These are phyloP conservation scores for Luffia ferchaultella DNA, from an alignment of 2,888 invertebrate genomes.

Conservation along the genomic window DNA sequence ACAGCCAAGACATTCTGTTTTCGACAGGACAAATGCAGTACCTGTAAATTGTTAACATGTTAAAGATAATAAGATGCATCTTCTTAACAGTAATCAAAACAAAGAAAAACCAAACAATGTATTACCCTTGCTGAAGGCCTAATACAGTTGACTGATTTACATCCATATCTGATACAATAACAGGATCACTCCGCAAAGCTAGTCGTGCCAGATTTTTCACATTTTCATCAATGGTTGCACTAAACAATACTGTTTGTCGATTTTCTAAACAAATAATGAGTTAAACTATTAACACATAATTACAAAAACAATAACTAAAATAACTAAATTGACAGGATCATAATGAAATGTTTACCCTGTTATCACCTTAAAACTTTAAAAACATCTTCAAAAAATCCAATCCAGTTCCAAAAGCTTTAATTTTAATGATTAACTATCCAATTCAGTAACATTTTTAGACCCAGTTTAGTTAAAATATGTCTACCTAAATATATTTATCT, in stretches of 20 bases:
- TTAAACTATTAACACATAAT: too few relatives aligned
- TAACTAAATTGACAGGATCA: too few relatives aligned
- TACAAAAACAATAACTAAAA: too few relatives aligned
- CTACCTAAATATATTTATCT: too few relatives aligned
- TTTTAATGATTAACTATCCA: too few relatives aligned
- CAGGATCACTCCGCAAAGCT: conserved; percentile 88
- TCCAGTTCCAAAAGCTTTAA: too few relatives aligned
- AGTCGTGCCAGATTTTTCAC: conserved; percentile 86
- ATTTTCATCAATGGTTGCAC: conserved; percentile 95
- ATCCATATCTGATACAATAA: conserved; percentile 86
- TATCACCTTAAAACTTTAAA: too few relatives aligned
- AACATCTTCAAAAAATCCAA: too few relatives aligned
- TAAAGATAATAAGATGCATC: background rate
- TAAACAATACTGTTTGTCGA: conserved; percentile 95
- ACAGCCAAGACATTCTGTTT: conserved; percentile 87
- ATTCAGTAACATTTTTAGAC: too few relatives aligned
- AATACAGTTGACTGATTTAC: conserved; percentile 79
- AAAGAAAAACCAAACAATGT: conserved; percentile 1
- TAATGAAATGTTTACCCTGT: too few relatives aligned
- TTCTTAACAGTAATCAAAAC: background rate
- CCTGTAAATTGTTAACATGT: conserved; percentile 34
- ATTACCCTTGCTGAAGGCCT: conserved; percentile 77
- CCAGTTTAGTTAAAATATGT: too few relatives aligned
- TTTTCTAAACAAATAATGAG: conserved; percentile 82
- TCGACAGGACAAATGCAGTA: conserved; percentile 94